Evolutionary conservation across 2,797 vertebrate genomes (phyloP).

Genomic region (Galaxias olidus): DNA sequence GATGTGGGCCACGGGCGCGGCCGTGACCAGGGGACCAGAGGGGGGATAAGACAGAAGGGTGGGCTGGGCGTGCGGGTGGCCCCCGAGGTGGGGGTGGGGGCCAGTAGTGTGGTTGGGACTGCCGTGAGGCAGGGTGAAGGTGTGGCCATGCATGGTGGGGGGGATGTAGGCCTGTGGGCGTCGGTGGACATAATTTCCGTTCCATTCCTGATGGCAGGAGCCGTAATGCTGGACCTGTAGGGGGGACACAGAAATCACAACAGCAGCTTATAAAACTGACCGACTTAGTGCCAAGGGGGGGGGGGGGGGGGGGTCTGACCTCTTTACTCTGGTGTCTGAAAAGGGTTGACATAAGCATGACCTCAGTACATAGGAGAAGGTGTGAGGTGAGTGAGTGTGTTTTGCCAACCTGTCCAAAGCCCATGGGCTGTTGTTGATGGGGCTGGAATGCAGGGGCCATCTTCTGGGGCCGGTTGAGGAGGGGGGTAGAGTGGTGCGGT

Average conservation of each 20-base stretch:
- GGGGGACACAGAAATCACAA: neutral
- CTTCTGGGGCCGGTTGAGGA: slow-evolving; percentile 88
- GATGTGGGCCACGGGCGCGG: slow-evolving; percentile 91
- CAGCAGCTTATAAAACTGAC: too few relatives aligned
- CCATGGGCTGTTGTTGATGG: slow-evolving; percentile 81
- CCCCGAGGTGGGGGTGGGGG: slow-evolving; percentile 82
- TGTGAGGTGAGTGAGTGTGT: neutral
- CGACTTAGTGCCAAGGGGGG: too few relatives aligned
- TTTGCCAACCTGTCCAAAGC: slow-evolving; percentile 88
- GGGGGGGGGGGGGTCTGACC: too few relatives aligned
- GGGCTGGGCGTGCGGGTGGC: slow-evolving; percentile 84
- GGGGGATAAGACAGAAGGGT: slow-evolving; percentile 87
- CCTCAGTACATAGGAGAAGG: neutral
- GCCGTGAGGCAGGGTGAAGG: slow-evolving; percentile 90
- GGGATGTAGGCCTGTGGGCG: slow-evolving; percentile 92
- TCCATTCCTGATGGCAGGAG: slow-evolving; percentile 93
- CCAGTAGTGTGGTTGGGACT: slow-evolving; percentile 87
- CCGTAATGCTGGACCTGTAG: slow-evolving; percentile 89
- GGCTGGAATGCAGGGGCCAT: slow-evolving; percentile 86
- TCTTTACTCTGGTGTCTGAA: too few relatives aligned
- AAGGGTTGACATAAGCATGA: too few relatives aligned
- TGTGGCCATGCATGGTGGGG: slow-evolving; percentile 82
- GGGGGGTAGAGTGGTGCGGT: slow-evolving; percentile 78
- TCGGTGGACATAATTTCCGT: slow-evolving; percentile 88
- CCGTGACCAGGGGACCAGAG: slow-evolving; percentile 82